Percentiles rank a stretch among this genome's conserved stretches.
These are phyloP conservation scores for Heliconius charithonia DNA, from an alignment of 2,888 invertebrate species.

Conservation along the genomic window DNA sequence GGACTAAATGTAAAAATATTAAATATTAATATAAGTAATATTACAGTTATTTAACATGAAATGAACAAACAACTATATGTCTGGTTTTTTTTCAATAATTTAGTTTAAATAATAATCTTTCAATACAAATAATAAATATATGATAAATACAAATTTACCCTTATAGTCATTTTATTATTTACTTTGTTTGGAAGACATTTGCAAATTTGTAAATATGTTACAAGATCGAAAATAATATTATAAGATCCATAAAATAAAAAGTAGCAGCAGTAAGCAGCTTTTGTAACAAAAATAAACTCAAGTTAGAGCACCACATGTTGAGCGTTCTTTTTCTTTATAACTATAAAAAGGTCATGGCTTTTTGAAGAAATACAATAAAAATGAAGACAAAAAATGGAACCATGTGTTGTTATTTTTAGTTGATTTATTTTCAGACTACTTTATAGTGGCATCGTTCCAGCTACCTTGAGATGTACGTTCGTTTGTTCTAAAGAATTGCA, in stretches of 20 bases:
- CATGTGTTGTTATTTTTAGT: conserved; percentile 7
- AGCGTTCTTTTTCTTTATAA: conserved; percentile 2
- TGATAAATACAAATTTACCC: too few relatives aligned
- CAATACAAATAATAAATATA: background rate
- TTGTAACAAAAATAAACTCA: conserved; percentile 7
- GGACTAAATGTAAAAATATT: background rate
- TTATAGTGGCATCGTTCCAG: background rate
- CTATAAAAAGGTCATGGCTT: conserved; percentile 11
- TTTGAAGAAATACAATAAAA: background rate
- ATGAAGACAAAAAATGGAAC: background rate
- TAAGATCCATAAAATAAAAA: too few relatives aligned
- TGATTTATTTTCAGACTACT: background rate
- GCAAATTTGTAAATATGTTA: too few relatives aligned
- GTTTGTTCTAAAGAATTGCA: background rate
- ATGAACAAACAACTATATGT: background rate
- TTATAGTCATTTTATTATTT: too few relatives aligned
- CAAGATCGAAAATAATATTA: too few relatives aligned
- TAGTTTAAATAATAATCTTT: too few relatives aligned
- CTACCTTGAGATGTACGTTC: background rate
- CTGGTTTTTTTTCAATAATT: too few relatives aligned
- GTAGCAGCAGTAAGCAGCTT: background rate
- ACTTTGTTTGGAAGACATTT: too few relatives aligned
- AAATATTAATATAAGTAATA: background rate
- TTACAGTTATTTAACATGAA: background rate
- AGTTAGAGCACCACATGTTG: conserved; percentile 8